Evolutionary conservation across 1,140 invertebrate genomes (phyloP).

Genomic region (Neodiprion lecontei): DNA sequence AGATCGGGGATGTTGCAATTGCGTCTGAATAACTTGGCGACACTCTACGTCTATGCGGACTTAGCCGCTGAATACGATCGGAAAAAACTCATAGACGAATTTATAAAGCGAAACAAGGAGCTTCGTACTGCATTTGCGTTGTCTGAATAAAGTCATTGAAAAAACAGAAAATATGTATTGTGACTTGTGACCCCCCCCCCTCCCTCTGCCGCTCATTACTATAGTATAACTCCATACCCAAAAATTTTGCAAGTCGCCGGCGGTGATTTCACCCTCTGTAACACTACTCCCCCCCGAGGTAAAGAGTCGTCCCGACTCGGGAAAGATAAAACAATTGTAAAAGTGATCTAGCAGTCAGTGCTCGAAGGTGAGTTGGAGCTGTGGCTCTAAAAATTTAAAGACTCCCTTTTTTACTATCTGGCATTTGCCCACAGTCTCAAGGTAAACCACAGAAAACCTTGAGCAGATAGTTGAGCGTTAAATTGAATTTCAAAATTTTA

Average conservation of each 20-base stretch:
- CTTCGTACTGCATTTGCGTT: neutral
- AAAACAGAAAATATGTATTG: neutral
- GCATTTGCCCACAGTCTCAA: too few relatives aligned
- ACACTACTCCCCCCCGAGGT: too few relatives aligned
- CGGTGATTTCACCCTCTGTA: conserved; percentile 22
- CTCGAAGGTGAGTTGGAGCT: too few relatives aligned
- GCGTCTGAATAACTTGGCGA: conserved; percentile 27
- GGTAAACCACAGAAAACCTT: too few relatives aligned
- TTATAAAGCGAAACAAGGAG: conserved; percentile 15
- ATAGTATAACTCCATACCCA: neutral
- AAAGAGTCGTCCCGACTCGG: too few relatives aligned
- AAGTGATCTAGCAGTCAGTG: too few relatives aligned
- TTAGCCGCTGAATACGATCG: conserved; percentile 22
- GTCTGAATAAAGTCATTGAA: neutral
- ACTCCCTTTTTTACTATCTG: too few relatives aligned
- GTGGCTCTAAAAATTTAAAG: too few relatives aligned
- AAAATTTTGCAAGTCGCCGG: neutral
- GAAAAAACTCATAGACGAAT: conserved; percentile 22
- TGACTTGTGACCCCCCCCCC: neutral
- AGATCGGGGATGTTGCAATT: conserved; percentile 29
- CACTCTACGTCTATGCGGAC: conserved; percentile 26
- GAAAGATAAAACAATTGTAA: too few relatives aligned
- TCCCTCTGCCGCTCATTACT: neutral
- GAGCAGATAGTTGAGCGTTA: too few relatives aligned
- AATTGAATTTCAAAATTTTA: too few relatives aligned